Evolutionary conservation across 35 echinoderm and acorn worm species (phyloP).

Genomic region (Apostichopus parvimensis): DNA sequence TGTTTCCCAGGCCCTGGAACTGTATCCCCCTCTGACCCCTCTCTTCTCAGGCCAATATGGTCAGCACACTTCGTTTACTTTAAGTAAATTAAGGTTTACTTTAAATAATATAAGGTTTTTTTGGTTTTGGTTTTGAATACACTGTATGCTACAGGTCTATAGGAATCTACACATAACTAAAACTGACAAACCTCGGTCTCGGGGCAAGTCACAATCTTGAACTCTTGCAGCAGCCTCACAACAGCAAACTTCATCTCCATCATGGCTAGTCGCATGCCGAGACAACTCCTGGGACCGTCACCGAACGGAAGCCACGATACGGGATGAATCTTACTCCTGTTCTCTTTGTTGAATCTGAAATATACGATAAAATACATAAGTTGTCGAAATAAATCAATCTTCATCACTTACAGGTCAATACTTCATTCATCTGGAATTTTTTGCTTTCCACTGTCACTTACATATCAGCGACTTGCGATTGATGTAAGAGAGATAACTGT

Average conservation of each 20-base stretch:
- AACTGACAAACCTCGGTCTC: conserved; percentile 69
- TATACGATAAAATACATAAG: neutral
- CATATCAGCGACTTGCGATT: too few species aligned
- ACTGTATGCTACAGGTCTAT: neutral
- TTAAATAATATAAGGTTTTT: neutral
- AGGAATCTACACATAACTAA: neutral
- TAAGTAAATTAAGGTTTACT: neutral
- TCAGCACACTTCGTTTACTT: too few species aligned
- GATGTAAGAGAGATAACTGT: too few species aligned
- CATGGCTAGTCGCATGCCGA: conserved; percentile 80
- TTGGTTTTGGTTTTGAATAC: neutral
- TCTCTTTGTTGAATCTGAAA: conserved; percentile 74
- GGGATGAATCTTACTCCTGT: conserved; percentile 44
- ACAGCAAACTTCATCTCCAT: conserved; percentile 75
- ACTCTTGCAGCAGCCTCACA: conserved; percentile 63
- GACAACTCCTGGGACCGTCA: neutral
- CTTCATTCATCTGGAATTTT: too few species aligned
- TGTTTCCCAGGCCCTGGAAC: too few species aligned
- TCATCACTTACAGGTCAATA: too few species aligned
- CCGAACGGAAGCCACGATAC: conserved; percentile 55
- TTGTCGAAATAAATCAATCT: too few species aligned
- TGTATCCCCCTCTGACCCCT: too few species aligned
- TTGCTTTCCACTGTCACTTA: neutral
- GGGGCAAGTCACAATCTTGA: conserved; percentile 50
- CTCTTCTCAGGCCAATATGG: too few species aligned